Evolutionary conservation across 2,888 invertebrate genomes (phyloP).

Genomic region (Tuta absoluta): DNA sequence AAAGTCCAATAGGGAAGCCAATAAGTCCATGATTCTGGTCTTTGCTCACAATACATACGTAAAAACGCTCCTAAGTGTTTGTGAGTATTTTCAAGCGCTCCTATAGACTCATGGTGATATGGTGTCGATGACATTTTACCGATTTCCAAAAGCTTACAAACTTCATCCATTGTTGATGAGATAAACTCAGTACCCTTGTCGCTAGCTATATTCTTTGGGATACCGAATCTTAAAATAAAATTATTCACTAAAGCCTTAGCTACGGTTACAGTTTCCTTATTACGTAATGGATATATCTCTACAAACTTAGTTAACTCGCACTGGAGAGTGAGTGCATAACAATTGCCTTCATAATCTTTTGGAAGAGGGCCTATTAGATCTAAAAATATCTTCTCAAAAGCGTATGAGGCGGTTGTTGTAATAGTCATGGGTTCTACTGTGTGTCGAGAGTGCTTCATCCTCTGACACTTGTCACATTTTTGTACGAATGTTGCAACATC

Average conservation of each 20-base stretch:
- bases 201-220: background rate
- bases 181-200: background rate
- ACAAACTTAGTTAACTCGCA: slow-evolving; percentile 36
- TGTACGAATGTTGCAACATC: background rate
- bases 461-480: background rate
- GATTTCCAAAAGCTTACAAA: background rate
- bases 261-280: background rate
- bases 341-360: slow-evolving; percentile 30
- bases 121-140: background rate
- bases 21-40: background rate
- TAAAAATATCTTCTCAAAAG: slow-evolving; percentile 32
- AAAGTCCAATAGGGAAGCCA: background rate
- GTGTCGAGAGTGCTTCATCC: background rate
- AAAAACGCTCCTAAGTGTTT: background rate
- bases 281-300: background rate
- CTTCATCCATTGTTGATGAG: background rate
- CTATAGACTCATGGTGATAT: slow-evolving; percentile 4
- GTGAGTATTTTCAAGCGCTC: background rate
- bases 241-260: background rate
- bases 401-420: slow-evolving; percentile 32
- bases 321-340: slow-evolving; percentile 37
- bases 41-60: background rate
- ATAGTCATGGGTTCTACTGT: slow-evolving; percentile 29
- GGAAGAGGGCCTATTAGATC: slow-evolving; percentile 32
- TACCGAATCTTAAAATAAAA: slow-evolving; percentile 8